Evolutionary conservation across 2,113 vertebrate genomes (phyloP).

Genomic region (Rhinichthys klamathensis): DNA sequence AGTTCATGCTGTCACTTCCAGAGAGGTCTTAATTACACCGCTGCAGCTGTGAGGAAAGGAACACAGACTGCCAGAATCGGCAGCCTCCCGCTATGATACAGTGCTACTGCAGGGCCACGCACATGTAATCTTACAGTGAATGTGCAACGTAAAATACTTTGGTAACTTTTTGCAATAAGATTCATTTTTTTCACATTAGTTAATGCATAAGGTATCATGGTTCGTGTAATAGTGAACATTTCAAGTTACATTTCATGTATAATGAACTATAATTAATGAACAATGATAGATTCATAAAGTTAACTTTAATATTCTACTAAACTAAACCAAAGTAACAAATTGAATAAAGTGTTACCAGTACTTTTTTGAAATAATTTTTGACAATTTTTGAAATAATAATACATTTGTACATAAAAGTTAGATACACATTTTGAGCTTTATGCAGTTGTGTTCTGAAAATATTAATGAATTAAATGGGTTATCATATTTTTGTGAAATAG

Average conservation of each 20-base stretch:
- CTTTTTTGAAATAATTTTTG: background rate
- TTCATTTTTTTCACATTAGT: background rate
- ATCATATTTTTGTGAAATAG: too few relatives aligned
- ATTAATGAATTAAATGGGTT: too few relatives aligned
- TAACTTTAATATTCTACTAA: background rate
- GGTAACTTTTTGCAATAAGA: background rate
- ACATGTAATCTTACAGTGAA: background rate
- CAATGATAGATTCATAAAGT: background rate
- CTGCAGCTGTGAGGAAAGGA: slow-evolving; percentile 64
- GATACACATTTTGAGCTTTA: background rate
- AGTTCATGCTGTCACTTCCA: slow-evolving; percentile 72
- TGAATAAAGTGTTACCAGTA: background rate
- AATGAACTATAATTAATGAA: too few relatives aligned
- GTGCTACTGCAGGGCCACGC: slow-evolving; percentile 27
- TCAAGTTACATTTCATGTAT: too few relatives aligned
- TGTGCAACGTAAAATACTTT: background rate
- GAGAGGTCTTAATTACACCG: slow-evolving; percentile 76
- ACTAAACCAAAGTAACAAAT: background rate
- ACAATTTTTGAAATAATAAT: background rate
- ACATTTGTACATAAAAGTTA: background rate
- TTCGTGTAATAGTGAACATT: background rate
- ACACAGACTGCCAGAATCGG: slow-evolving; percentile 50
- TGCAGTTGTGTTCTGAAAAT: background rate
- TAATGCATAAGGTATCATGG: background rate
- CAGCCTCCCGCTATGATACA: slow-evolving; percentile 58